Conservation (phyloP, 2,113 vertebrate species). For the Leucoraja erinaceus region DNA sequence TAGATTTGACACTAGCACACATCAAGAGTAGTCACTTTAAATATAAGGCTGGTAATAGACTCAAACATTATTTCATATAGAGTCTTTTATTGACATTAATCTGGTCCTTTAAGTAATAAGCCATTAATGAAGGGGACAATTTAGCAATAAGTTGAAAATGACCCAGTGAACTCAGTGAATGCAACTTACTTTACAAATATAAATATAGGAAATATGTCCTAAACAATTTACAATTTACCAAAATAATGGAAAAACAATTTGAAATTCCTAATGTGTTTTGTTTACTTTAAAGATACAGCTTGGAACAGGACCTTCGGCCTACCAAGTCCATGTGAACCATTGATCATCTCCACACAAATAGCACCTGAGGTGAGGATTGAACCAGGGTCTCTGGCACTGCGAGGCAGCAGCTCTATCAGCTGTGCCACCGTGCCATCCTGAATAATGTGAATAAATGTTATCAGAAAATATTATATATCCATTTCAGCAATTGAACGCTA, state of each 20-base stretch:
- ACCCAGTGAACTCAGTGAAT: not conserved
- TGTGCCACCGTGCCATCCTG: no score
- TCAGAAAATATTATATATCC: not conserved
- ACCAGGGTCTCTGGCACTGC: no score
- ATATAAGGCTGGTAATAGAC: not conserved
- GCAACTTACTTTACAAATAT: not conserved
- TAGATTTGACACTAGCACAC: not conserved
- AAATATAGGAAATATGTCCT: not conserved
- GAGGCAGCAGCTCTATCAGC: no score
- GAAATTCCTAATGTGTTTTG: not conserved
- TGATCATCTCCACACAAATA: no score
- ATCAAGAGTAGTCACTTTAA: not conserved
- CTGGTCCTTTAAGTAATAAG: not conserved
- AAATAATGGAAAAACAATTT: not conserved
- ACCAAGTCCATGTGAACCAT: no score
- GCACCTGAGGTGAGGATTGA: no score
- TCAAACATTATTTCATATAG: not conserved
- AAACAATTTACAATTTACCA: not conserved
- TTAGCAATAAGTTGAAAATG: not conserved
- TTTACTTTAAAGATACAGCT: no score
- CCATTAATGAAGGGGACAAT: not conserved
- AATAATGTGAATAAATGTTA: not conserved
- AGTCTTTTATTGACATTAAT: not conserved
- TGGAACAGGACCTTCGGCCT: no score
- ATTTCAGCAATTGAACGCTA: not conserved